These are phyloP conservation scores for Tineola bisselliella DNA, from an alignment of 2,888 invertebrate genomes.

Conservation along the genomic window DNA sequence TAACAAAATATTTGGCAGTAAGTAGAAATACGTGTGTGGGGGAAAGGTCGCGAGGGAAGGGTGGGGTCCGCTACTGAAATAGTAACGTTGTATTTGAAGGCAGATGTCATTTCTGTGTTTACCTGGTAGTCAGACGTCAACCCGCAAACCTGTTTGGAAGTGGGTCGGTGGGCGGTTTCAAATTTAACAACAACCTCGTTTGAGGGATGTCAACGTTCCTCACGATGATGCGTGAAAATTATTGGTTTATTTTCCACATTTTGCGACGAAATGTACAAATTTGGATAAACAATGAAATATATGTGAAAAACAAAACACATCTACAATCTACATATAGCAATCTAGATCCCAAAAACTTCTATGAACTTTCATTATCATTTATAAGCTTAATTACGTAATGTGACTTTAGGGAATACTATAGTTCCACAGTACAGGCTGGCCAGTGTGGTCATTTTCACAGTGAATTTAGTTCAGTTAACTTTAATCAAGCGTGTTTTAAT, in stretches of 20 bases:
- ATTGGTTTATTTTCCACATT: not conserved
- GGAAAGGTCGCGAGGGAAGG: not conserved
- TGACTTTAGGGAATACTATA: too few species aligned
- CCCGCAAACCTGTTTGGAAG: not conserved
- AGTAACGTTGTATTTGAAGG: not conserved
- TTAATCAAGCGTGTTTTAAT: too few species aligned
- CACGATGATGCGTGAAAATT: not conserved
- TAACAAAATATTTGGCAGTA: not conserved
- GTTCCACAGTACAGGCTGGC: too few species aligned
- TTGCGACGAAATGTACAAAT: too few species aligned
- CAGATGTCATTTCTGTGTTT: not conserved
- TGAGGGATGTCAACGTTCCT: not conserved
- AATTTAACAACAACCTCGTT: not conserved
- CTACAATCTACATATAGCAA: too few species aligned
- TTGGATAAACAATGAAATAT: too few species aligned
- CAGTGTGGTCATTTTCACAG: too few species aligned
- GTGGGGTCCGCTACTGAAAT: not conserved
- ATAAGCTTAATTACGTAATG: too few species aligned
- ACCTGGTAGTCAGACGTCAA: not conserved
- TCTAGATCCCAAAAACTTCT: too few species aligned
- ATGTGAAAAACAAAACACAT: too few species aligned
- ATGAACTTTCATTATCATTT: too few species aligned
- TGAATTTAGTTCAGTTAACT: too few species aligned
- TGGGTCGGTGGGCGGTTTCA: not conserved
- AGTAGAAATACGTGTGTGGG: not conserved